Evolutionary conservation across 1,140 invertebrate species (phyloP), one percentile per base, ranked within the genome.

Genomic region (Trissolcus basalis): DNA sequence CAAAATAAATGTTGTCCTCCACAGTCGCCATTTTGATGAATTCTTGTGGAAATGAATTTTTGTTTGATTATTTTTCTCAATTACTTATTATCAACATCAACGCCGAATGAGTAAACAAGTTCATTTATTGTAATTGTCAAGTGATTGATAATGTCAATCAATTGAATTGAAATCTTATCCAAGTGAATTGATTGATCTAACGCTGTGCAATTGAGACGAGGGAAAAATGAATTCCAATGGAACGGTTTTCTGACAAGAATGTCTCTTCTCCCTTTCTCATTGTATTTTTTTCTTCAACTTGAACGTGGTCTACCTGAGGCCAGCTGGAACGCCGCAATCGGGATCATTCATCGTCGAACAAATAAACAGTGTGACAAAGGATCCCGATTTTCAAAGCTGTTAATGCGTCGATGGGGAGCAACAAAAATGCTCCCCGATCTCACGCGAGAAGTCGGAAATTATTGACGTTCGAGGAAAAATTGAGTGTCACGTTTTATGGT

Each of bases 291-390:
- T 27, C 19, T 27, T 27, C 2, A 27, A 27, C 19, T 27, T 27
- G 19, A 27, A 6, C 6, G 19, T 6, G 19, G 19, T 27, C 56
- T 68, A 63, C 68, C 63, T 65, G 54, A 7, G 12, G 43, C 41
- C 61, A 73, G 47, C 50, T 67, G 43, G 55, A 14, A 15, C 39
- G 43, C 43, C 39, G 16, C 12, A 59, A 72, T 59, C 19, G 59
- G 49, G 33, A 73, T 60, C 61, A 65, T 73, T 67, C 70, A 55
- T 65, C 70, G 60, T 39, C n/a, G 69, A 72, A 72, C 61, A 72
- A 72, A 72, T 67, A 67, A 73, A 73, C 50, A 48, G 4, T 36
- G 13, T 8, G 10, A 60, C 54, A 49, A 67, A 73, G 16, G 60
- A 16, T 15, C 45, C n/a, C 27, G 50, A 53, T 65, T 65, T 59